Percentiles rank a stretch among this genome's conserved stretches.
phyloP scores from a whole-genome alignment of 2,888 invertebrate genomes.

The Torymus texanus region DNA sequence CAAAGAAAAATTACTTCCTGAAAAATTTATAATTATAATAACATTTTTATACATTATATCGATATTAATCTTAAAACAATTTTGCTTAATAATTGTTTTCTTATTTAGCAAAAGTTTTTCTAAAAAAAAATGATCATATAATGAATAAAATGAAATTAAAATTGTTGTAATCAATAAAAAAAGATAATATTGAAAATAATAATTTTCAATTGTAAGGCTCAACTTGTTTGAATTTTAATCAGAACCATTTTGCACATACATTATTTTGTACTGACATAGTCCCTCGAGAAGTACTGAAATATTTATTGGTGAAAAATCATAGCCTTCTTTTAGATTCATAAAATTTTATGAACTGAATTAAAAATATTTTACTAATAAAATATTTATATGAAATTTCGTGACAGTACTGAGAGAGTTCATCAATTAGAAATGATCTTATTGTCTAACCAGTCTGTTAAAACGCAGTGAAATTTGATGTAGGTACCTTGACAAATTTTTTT shows the following conservation, averaged over 20 bases:
- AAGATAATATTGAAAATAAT: no score
- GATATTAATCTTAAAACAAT: no score
- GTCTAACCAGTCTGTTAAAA: slow-evolving; percentile 50
- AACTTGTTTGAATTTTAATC: neutral
- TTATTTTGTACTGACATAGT: slow-evolving; percentile 39
- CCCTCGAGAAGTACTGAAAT: neutral
- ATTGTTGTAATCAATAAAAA: no score
- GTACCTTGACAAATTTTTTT: slow-evolving; percentile 5
- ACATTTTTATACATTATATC: no score
- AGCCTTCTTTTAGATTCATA: slow-evolving; percentile 1
- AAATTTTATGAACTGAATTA: neutral
- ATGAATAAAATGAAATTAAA: no score
- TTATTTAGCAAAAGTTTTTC: no score
- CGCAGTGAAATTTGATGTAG: slow-evolving; percentile 14
- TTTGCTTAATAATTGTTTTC: no score
- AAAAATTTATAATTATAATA: no score
- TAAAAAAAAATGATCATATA: no score
- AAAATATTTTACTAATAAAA: slow-evolving; percentile 24
- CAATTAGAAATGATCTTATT: slow-evolving; percentile 40
- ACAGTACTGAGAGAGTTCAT: neutral
- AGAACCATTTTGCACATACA: neutral
- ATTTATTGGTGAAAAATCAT: slow-evolving; percentile 2
- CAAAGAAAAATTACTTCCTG: no score
- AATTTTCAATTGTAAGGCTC: no score
- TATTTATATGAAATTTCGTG: slow-evolving; percentile 5